Evolutionary conservation across 2,113 vertebrate species (phyloP).

Genomic region (Amazona vittata): DNA sequence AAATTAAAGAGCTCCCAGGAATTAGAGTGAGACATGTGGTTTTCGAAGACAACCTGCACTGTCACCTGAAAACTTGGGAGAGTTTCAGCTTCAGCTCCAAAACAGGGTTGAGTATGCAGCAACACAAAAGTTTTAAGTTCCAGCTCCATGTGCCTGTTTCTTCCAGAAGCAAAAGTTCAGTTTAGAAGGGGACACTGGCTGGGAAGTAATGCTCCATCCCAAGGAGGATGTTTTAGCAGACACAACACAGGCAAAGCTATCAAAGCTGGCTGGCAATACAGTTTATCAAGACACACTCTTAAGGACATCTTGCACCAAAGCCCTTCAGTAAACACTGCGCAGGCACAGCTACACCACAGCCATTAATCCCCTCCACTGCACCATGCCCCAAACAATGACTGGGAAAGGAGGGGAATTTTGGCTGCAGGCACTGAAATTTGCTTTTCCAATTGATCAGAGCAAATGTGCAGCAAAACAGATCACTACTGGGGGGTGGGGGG

Average conservation of each 20-base stretch:
- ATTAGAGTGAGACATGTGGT: not conserved
- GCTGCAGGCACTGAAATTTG: not conserved
- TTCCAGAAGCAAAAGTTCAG: not conserved
- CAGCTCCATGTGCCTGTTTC: not conserved
- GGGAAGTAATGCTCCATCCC: not conserved
- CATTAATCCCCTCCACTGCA: not conserved
- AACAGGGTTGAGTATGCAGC: not conserved
- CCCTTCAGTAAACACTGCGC: not conserved
- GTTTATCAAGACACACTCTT: not conserved
- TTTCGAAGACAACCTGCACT: not conserved
- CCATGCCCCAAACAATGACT: accelerated
- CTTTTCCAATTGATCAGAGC: not conserved
- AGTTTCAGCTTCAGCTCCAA: not conserved
- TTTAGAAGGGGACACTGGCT: not conserved
- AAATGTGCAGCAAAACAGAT: not conserved
- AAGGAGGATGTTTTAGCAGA: not conserved
- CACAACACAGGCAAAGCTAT: not conserved
- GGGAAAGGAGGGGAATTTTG: not conserved
- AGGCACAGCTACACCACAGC: not conserved
- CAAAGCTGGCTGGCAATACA: not conserved
- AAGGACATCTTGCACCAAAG: not conserved
- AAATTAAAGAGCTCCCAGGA: not conserved
- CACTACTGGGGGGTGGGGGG: no score
- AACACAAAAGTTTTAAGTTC: not conserved
- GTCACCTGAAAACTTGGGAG: not conserved